These are phyloP conservation scores for Cossypha dichroa DNA, from an alignment of 2,797 vertebrate genomes.

Conservation along the genomic window DNA sequence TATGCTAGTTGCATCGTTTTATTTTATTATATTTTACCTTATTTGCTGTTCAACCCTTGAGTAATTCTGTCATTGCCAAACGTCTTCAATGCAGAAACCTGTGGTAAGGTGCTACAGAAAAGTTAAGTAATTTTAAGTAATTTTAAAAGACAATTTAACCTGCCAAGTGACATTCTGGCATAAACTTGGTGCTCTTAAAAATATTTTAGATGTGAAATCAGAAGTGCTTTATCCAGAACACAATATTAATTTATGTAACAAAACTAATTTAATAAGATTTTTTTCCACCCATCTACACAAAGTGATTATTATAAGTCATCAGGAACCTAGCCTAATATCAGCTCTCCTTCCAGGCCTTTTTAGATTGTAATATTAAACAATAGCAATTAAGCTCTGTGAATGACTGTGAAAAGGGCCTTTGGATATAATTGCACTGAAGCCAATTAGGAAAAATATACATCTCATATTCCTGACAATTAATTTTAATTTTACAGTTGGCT, in stretches of 20 bases:
- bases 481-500: neutral
- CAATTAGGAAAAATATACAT: neutral
- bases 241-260: slow-evolving; percentile 20
- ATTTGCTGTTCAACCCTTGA: neutral
- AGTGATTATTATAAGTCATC: slow-evolving; percentile 5
- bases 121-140: neutral
- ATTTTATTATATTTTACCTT: neutral
- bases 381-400: slow-evolving; percentile 30
- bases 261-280: slow-evolving; percentile 12
- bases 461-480: neutral
- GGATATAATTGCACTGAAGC: neutral
- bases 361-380: neutral
- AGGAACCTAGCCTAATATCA: neutral
- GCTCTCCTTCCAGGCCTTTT: slow-evolving; percentile 14
- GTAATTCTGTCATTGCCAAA: neutral
- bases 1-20: neutral
- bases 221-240: slow-evolving; percentile 12
- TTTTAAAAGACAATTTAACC: neutral
- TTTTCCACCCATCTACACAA: slow-evolving; percentile 9
- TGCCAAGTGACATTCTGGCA: neutral
- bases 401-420: neutral
- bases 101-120: neutral
- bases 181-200: neutral
- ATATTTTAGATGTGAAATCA: neutral
- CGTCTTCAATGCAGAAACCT: neutral